Percentiles rank a stretch among this genome's conserved stretches.
These are phyloP conservation scores for Rhagologus leucostigma DNA, from an alignment of 2,113 vertebrate genomes.

Conservation along the genomic window DNA sequence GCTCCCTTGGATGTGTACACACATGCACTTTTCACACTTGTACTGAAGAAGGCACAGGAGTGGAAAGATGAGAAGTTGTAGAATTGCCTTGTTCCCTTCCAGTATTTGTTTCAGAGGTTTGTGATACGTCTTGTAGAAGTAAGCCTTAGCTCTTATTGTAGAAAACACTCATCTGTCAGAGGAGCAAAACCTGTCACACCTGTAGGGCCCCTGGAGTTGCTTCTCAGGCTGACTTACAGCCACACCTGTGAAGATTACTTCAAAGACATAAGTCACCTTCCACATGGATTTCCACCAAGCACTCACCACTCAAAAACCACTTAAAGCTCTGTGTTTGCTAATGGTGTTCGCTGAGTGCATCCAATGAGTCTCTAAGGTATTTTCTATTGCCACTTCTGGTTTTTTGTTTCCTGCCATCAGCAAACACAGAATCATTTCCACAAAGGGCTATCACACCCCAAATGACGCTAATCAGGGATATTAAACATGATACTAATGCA, in stretches of 20 bases:
- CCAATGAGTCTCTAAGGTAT: neutral
- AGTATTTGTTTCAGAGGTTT: neutral
- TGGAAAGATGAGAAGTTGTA: neutral
- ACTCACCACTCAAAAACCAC: neutral
- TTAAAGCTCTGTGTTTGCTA: neutral
- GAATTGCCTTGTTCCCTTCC: neutral
- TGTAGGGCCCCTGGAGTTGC: neutral
- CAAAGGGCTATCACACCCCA: neutral
- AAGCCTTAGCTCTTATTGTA: neutral
- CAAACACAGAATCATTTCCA: neutral
- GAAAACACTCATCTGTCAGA: neutral
- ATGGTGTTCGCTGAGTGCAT: neutral
- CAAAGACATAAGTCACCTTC: neutral
- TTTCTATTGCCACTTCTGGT: neutral
- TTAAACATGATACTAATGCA: neutral
- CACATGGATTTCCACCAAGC: neutral
- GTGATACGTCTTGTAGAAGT: neutral
- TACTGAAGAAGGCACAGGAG: neutral
- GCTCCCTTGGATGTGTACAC: neutral
- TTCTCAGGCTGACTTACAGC: neutral
- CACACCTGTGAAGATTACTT: neutral
- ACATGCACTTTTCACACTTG: neutral
- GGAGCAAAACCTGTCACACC: neutral
- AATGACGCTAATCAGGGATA: neutral
- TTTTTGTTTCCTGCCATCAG: neutral